Conservation (phyloP, 2,113 vertebrate species). For the Gadus chalcogrammus region DNA sequence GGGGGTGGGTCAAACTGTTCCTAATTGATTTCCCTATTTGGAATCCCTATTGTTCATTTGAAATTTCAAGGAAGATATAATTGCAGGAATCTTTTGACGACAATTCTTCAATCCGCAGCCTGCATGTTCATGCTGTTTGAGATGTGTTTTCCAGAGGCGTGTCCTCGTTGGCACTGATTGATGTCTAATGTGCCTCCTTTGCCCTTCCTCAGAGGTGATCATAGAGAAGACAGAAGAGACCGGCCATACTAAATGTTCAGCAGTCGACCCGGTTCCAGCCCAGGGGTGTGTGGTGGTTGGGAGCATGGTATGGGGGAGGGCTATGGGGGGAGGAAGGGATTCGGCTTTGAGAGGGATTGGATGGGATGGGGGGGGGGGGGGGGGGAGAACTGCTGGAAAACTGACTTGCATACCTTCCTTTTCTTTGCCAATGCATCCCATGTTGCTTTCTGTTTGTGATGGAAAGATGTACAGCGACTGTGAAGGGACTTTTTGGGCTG, state of each 20-base stretch:
- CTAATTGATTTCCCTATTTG: too few relatives aligned
- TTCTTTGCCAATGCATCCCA: constrained; percentile 42
- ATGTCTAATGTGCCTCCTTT: constrained; percentile 3
- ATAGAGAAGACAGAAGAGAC: constrained; percentile 77
- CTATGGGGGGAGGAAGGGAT: constrained; percentile 1
- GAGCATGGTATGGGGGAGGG: constrained; percentile 14
- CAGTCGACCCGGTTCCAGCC: constrained; percentile 40
- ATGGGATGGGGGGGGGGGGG: too few relatives aligned
- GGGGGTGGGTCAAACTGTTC: too few relatives aligned
- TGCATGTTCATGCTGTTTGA: too few relatives aligned
- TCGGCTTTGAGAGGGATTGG: background rate
- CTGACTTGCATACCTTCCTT: constrained; percentile 32
- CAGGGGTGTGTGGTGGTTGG: constrained; percentile 21
- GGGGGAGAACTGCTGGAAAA: constrained; percentile 14
- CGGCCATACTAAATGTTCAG: constrained; percentile 70
- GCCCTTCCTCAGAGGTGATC: constrained; percentile 65
- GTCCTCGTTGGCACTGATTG: too few relatives aligned
- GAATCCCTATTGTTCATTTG: too few relatives aligned
- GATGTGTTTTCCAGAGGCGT: too few relatives aligned
- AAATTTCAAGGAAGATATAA: too few relatives aligned
- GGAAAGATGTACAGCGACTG: constrained; percentile 46
- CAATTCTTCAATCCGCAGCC: too few relatives aligned
- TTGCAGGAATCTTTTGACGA: too few relatives aligned
- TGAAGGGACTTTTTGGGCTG: constrained; percentile 49
- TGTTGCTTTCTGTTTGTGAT: constrained; percentile 39